Conservation (phyloP, 2,888 invertebrate genomes). For the Plebejus argus region DNA sequence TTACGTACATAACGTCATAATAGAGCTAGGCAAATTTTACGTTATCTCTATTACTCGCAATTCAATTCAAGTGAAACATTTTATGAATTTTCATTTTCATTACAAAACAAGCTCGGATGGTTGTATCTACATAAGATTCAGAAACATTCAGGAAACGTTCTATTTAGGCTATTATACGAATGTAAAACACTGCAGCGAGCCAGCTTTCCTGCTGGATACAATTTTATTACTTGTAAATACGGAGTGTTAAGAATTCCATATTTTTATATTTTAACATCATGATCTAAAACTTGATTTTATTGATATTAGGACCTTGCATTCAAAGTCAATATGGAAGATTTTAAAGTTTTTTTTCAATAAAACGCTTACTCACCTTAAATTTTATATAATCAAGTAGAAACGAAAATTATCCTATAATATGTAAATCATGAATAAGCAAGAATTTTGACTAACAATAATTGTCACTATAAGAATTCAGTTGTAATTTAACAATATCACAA, state of each 20-base stretch:
- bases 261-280: neutral
- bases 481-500: too few relatives aligned
- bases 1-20: neutral
- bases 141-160: constrained; percentile 28
- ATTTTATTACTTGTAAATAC: constrained; percentile 22
- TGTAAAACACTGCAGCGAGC: constrained; percentile 28
- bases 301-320: too few relatives aligned
- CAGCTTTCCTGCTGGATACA: constrained; percentile 25
- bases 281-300: too few relatives aligned
- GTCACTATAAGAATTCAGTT: too few relatives aligned
- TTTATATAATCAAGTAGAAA: too few relatives aligned
- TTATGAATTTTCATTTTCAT: constrained; percentile 10
- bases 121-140: constrained; percentile 30
- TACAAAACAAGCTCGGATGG: constrained; percentile 2
- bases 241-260: neutral
- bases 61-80: neutral
- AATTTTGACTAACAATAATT: too few relatives aligned
- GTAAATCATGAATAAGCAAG: too few relatives aligned
- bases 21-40: neutral
- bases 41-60: neutral
- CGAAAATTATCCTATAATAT: too few relatives aligned
- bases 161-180: constrained; percentile 26
- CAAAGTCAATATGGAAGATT: too few relatives aligned
- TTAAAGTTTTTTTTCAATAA: too few relatives aligned
- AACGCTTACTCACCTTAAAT: too few relatives aligned